Evolutionary conservation across 2,888 invertebrate genomes (phyloP).

Genomic region (Biston stratarius): DNA sequence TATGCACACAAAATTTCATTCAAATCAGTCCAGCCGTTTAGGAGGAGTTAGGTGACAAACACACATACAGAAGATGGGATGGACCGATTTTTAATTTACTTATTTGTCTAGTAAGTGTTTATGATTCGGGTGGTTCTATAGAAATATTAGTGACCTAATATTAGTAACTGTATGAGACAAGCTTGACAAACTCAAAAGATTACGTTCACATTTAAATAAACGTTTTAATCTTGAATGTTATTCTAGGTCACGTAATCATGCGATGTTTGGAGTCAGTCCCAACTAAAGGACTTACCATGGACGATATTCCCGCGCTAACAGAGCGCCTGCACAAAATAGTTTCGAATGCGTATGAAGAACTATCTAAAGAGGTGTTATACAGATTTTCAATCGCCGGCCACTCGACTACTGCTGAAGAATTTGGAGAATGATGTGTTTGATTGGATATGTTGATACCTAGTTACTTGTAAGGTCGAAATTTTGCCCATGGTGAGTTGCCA

Average conservation of each 20-base stretch:
- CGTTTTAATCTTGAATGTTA: neutral
- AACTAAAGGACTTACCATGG: constrained; percentile 64
- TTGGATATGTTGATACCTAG: too few relatives aligned
- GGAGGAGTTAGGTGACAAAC: too few relatives aligned
- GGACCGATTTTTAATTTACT: too few relatives aligned
- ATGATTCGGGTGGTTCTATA: too few relatives aligned
- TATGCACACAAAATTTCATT: too few relatives aligned
- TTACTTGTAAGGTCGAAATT: too few relatives aligned
- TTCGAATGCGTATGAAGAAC: constrained; percentile 59
- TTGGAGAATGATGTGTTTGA: neutral
- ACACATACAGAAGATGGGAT: too few relatives aligned
- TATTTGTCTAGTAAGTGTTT: too few relatives aligned
- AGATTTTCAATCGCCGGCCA: constrained; percentile 1
- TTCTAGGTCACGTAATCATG: constrained; percentile 68
- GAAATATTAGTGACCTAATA: too few relatives aligned
- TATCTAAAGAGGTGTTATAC: constrained; percentile 62
- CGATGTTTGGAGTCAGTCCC: constrained; percentile 72
- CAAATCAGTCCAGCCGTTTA: too few relatives aligned
- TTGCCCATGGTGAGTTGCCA: too few relatives aligned
- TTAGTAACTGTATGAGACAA: too few relatives aligned
- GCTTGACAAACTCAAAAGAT: neutral
- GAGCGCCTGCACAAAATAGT: constrained; percentile 65
- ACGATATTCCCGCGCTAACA: constrained; percentile 70
- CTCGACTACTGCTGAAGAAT: neutral
- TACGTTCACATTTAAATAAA: neutral